phyloP scores from a whole-genome alignment of 1,140 invertebrate genomes.

The Cyclargus thomasi region DNA sequence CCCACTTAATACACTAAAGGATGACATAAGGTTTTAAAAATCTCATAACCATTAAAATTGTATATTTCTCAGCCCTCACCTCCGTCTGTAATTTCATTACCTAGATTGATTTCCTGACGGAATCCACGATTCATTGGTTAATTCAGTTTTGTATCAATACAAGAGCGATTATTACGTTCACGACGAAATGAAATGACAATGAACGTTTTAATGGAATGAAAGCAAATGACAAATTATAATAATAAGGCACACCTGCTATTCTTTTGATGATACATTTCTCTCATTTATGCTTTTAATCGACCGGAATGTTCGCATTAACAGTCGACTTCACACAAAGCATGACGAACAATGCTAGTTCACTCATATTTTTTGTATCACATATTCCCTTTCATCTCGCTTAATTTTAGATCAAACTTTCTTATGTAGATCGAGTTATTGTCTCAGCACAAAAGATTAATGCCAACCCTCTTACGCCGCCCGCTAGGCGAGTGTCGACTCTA shows the following conservation, averaged over 20 bases:
- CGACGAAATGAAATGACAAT: constrained; percentile 37
- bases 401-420: constrained; percentile 70
- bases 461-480: background rate
- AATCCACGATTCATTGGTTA: background rate
- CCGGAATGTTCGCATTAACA: constrained; percentile 60
- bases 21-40: too few species aligned
- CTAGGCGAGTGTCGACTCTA: constrained; percentile 32
- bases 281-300: constrained; percentile 74
- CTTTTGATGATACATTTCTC: constrained; percentile 72
- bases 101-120: background rate
- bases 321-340: constrained; percentile 61
- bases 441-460: constrained; percentile 31
- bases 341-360: constrained; percentile 60
- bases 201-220: constrained; percentile 50
- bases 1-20: too few species aligned
- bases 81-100: background rate
- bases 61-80: background rate
- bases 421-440: constrained; percentile 70
- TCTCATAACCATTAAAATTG: too few species aligned
- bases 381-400: constrained; percentile 69
- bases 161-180: constrained; percentile 8
- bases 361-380: constrained; percentile 70
- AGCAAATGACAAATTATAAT: constrained; percentile 70
- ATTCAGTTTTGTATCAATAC: background rate
- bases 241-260: constrained; percentile 72